Conservation (phyloP, 2,888 invertebrate species). For the Alsophila aescularia region DNA sequence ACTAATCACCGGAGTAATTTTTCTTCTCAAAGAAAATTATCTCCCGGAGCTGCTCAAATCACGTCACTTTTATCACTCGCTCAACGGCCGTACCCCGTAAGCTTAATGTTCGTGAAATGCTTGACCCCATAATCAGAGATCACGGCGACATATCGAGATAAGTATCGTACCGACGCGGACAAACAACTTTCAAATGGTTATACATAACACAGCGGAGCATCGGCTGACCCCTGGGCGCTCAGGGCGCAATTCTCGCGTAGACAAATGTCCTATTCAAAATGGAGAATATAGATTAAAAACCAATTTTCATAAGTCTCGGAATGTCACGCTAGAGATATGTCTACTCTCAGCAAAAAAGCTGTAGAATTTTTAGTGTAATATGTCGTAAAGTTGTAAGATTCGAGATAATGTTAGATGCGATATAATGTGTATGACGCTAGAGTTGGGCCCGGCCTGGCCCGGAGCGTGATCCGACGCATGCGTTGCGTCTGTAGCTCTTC, state of each 20-base stretch:
- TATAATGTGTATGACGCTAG: too few species aligned
- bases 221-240: constrained; percentile 44
- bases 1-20: constrained; percentile 12
- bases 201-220: constrained; percentile 27
- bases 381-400: too few species aligned
- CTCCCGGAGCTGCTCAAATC: constrained; percentile 7
- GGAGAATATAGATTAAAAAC: too few species aligned
- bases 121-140: constrained; percentile 51
- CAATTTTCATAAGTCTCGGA: too few species aligned
- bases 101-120: constrained; percentile 40
- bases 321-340: too few species aligned
- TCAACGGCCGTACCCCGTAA: constrained; percentile 16
- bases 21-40: constrained; percentile 6
- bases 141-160: constrained; percentile 50
- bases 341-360: too few species aligned
- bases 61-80: constrained; percentile 30
- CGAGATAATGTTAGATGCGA: too few species aligned
- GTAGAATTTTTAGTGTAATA: too few species aligned
- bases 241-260: too few species aligned
- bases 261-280: too few species aligned
- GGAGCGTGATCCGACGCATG: constrained; percentile 30
- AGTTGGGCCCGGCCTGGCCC: background rate
- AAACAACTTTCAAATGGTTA: constrained; percentile 63
- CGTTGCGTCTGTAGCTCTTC: constrained; percentile 35
- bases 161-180: constrained; percentile 41